phyloP scores from a whole-genome alignment of 2,888 invertebrate species.

The Pterostichus madidus region DNA sequence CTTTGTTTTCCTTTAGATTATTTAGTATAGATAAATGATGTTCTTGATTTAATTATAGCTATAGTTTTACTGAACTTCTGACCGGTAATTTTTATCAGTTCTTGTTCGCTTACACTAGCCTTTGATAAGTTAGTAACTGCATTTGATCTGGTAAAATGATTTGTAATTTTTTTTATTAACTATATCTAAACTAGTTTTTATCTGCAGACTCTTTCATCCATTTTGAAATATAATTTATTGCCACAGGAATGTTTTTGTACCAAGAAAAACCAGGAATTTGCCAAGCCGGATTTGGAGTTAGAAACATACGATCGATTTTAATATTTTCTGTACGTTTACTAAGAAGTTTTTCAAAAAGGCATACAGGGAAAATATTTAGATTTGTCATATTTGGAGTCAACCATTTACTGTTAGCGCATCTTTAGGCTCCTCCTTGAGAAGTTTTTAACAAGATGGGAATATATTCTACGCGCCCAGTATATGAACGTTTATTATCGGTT shows the following conservation, averaged over 20 bases:
- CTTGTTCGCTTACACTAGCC: slow-evolving; percentile 61
- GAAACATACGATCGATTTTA: slow-evolving; percentile 51
- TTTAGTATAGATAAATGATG: neutral
- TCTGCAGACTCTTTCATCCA: slow-evolving; percentile 59
- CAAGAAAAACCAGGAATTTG: slow-evolving; percentile 47
- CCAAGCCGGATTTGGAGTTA: slow-evolving; percentile 58
- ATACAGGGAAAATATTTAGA: slow-evolving; percentile 63
- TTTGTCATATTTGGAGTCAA: slow-evolving; percentile 65
- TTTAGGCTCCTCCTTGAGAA: slow-evolving; percentile 67
- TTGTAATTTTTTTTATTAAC: slow-evolving; percentile 62
- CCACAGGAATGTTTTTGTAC: slow-evolving; percentile 59
- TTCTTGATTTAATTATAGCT: slow-evolving; percentile 3
- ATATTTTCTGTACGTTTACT: slow-evolving; percentile 47
- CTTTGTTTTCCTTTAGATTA: neutral
- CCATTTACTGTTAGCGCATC: slow-evolving; percentile 68
- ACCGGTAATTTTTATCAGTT: slow-evolving; percentile 63
- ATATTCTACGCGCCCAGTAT: slow-evolving; percentile 68
- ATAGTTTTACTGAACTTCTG: slow-evolving; percentile 13
- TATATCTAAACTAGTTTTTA: slow-evolving; percentile 56
- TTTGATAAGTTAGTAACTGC: slow-evolving; percentile 63
- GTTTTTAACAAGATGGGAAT: slow-evolving; percentile 69
- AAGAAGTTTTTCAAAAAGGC: slow-evolving; percentile 59
- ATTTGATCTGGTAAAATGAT: slow-evolving; percentile 61
- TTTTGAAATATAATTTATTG: slow-evolving; percentile 53
- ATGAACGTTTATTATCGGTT: slow-evolving; percentile 17